Conservation (phyloP, 1,140 invertebrate species). For the Megalonaias nervosa region DNA sequence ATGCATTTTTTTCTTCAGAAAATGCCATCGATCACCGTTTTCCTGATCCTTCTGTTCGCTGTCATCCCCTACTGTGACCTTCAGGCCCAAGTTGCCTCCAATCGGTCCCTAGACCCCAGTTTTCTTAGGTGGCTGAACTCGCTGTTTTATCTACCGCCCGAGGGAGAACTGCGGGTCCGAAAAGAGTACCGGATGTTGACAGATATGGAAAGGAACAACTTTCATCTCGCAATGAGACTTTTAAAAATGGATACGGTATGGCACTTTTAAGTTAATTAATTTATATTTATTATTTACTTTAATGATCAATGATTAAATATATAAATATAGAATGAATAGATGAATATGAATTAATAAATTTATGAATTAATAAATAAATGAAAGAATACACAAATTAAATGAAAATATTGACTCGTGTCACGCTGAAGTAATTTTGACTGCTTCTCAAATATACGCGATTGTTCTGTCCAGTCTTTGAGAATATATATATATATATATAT, state of each 20-base stretch:
- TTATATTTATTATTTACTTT: not conserved
- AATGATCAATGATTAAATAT: too few species aligned
- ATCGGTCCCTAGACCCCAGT: slow-evolving; percentile 39
- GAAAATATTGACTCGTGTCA: too few species aligned
- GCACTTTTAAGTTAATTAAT: not conserved
- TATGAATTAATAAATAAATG: too few species aligned
- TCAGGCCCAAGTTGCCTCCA: slow-evolving; percentile 20
- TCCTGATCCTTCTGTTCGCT: slow-evolving; percentile 19
- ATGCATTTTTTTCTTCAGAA: slow-evolving; percentile 32
- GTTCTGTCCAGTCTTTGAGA: too few species aligned
- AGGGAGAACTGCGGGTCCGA: slow-evolving; percentile 48
- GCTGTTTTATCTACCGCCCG: slow-evolving; percentile 47
- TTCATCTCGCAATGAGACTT: slow-evolving; percentile 65
- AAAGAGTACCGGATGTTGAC: slow-evolving; percentile 70
- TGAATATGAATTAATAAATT: too few species aligned
- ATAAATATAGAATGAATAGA: too few species aligned
- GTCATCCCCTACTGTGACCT: slow-evolving; percentile 34
- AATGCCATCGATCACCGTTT: slow-evolving; percentile 37
- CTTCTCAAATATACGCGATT: too few species aligned
- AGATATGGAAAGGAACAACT: slow-evolving; percentile 63
- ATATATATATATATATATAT: too few species aligned
- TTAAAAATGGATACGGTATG: slow-evolving; percentile 70
- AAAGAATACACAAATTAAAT: too few species aligned
- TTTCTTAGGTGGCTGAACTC: slow-evolving; percentile 51
- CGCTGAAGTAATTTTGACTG: too few species aligned